Evolutionary conservation across 2,888 invertebrate genomes (phyloP).

Genomic region (Cloeon dipterum): DNA sequence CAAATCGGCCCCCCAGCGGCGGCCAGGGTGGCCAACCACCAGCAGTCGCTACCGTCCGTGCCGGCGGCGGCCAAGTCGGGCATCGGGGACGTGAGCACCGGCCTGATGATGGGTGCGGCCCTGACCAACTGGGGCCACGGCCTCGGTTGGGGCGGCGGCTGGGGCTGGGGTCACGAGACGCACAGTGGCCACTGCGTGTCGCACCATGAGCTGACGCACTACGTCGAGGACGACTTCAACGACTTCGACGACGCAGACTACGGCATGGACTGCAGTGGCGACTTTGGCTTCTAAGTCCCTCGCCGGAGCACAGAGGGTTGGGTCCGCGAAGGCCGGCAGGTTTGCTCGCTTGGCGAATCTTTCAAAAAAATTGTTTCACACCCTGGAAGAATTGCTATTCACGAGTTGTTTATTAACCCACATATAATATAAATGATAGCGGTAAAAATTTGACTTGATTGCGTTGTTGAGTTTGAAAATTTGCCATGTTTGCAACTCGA

Average conservation of each 20-base stretch:
- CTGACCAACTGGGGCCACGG: conserved; percentile 44
- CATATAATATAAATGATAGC: too few species aligned
- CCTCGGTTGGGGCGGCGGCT: conserved; percentile 28
- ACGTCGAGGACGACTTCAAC: conserved; percentile 48
- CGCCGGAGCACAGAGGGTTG: too few species aligned
- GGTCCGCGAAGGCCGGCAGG: too few species aligned
- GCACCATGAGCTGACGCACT: conserved; percentile 16
- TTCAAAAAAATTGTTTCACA: too few species aligned
- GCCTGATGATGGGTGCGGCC: conserved; percentile 44
- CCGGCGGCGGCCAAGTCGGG: conserved; percentile 7
- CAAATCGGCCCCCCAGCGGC: conserved; percentile 6
- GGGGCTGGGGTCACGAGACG: conserved; percentile 6
- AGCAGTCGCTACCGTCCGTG: background rate
- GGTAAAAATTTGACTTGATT: too few species aligned
- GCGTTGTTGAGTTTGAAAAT: too few species aligned
- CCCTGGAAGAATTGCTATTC: too few species aligned
- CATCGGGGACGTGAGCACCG: conserved; percentile 20
- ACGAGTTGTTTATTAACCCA: too few species aligned
- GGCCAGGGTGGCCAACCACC: conserved; percentile 5
- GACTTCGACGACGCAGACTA: conserved; percentile 16
- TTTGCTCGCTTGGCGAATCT: too few species aligned
- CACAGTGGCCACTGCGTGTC: conserved; percentile 6
- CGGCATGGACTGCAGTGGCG: conserved; percentile 9
- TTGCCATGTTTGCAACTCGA: too few species aligned
- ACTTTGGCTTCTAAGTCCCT: conserved; percentile 10